Evolutionary conservation across 2,113 vertebrate genomes (phyloP).

Genomic region (Todiramphus saurophagus): DNA sequence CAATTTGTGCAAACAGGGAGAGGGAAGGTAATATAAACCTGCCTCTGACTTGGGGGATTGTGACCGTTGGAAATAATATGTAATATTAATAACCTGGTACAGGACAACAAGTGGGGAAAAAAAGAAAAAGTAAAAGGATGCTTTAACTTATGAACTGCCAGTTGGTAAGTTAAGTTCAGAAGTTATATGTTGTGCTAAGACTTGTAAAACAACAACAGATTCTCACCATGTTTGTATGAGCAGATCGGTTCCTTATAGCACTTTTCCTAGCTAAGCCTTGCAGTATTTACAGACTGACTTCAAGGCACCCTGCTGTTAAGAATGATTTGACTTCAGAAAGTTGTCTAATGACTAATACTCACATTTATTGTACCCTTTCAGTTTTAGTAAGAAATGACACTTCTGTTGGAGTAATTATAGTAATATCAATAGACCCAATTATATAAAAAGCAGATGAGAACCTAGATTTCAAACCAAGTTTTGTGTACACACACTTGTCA

Average conservation of each 20-base stretch:
- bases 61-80: not conserved
- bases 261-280: not conserved
- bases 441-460: not conserved
- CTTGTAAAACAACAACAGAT: no score
- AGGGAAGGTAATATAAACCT: not conserved
- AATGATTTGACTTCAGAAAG: not conserved
- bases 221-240: not conserved
- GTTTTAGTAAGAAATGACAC: not conserved
- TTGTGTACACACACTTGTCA: not conserved
- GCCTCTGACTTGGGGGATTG: not conserved
- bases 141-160: not conserved
- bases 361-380: not conserved
- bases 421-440: not conserved
- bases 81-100: not conserved
- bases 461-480: not conserved
- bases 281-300: not conserved
- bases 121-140: not conserved
- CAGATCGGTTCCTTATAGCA: not conserved
- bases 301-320: not conserved
- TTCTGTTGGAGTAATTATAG: not conserved
- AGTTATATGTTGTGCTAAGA: not conserved
- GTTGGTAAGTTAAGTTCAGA: not conserved
- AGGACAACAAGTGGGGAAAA: not conserved
- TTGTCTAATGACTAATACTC: not conserved
- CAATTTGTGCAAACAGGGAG: not conserved